Percentiles rank a stretch among this genome's conserved stretches.
phyloP scores from a whole-genome alignment of 1,140 invertebrate genomes.

The Pogonus chalceus region DNA sequence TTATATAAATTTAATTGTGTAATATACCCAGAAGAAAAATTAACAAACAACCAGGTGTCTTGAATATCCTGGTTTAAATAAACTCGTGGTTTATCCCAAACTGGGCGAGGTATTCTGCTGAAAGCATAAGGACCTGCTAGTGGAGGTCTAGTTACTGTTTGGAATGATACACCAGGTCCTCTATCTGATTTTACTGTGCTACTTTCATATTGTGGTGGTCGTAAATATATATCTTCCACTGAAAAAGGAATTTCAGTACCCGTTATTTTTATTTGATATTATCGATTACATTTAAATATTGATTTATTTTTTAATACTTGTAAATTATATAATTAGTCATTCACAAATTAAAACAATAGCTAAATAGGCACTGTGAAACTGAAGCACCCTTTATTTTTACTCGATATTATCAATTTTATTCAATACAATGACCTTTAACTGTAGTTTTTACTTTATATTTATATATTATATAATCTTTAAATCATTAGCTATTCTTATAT shows the following conservation, averaged over 20 bases:
- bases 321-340: neutral
- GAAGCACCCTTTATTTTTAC: too few species aligned
- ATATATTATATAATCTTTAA: too few species aligned
- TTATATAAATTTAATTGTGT: constrained; percentile 10
- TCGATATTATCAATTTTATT: too few species aligned
- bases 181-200: constrained; percentile 46
- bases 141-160: constrained; percentile 64
- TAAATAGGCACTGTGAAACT: too few species aligned
- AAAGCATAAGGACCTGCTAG: constrained; percentile 83
- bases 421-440: too few species aligned
- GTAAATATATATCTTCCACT: constrained; percentile 34
- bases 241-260: constrained; percentile 15
- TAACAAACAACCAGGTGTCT: constrained; percentile 76
- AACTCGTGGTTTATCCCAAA: constrained; percentile 67
- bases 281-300: neutral
- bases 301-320: neutral
- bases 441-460: too few species aligned
- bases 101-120: constrained; percentile 70
- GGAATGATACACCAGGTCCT: constrained; percentile 38
- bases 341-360: too few species aligned
- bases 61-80: constrained; percentile 63
- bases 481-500: too few species aligned
- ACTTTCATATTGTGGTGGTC: constrained; percentile 36
- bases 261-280: too few species aligned
- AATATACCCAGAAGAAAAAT: constrained; percentile 66